Base-by-base conservation (phyloP, 1,140 invertebrate genomes). In the Zaprionus ghesquierei region DNA sequence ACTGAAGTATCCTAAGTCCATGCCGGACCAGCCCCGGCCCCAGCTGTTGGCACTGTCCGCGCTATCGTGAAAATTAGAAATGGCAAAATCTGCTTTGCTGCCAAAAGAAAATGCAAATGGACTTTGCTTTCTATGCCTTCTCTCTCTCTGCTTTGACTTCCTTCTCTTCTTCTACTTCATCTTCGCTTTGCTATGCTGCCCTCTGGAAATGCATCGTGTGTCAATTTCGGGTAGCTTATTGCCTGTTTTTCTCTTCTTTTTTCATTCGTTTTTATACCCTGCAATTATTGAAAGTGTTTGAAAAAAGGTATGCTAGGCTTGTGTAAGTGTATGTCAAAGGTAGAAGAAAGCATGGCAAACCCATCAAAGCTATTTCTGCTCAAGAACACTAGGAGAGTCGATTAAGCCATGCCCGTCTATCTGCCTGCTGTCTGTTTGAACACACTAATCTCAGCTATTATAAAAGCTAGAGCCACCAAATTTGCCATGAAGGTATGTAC, bases 231-330 rank as follows among this genome's bases (percentile, higher is more conserved):
- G 63, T 49, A 56, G 53, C 61, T 64, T 35, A 51, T 50, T 61
- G 33, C 51, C 65, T 41, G 38, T 38, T 35, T 41, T 33, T 49
- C 44, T 64, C 29, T 55, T 64, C 62, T 70, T 64, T 29, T 63
- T 18, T 18, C 38, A 33, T 27, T 60, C 31, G 20, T n/a, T 22
- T 23, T 31, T 4, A 31, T n/a, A n/a, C n/a, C n/a, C n/a, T n/a
- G n/a, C n/a, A n/a, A n/a, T n/a, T n/a, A n/a, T n/a, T n/a, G n/a
- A n/a, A n/a, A n/a, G n/a, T n/a, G n/a, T n/a, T n/a, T n/a, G n/a
- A n/a, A n/a, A n/a, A n/a, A n/a, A n/a, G n/a, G n/a, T n/a, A n/a
- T n/a, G n/a, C n/a, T n/a, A n/a, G n/a, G n/a, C n/a, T n/a, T n/a
- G n/a, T n/a, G n/a, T n/a, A n/a, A n/a, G n/a, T n/a, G n/a, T n/a